A percentile compares a stretch with the other conserved stretches of the same genome.
These are phyloP conservation scores for Xenus cinereus DNA, from an alignment of 2,113 vertebrate genomes.

Conservation along the genomic window DNA sequence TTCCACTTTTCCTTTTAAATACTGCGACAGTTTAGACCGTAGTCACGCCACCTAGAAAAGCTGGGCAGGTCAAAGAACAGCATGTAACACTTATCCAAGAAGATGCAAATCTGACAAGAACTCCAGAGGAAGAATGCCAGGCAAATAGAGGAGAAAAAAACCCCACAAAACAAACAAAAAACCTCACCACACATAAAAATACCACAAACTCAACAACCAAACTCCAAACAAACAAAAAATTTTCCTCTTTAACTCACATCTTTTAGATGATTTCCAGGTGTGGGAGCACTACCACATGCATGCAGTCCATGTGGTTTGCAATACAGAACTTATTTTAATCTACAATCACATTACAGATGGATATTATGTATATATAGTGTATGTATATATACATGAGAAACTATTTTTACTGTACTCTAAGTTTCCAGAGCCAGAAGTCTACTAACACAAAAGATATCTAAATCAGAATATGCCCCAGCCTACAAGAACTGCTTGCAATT, in stretches of 20 bases:
- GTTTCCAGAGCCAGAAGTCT: neutral
- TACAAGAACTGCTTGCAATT: neutral
- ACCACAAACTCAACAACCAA: neutral
- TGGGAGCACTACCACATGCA: neutral
- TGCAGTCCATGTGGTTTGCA: neutral
- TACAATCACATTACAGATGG: neutral
- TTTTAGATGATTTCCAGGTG: neutral
- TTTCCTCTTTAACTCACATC: neutral
- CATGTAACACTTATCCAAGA: neutral
- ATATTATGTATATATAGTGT: neutral
- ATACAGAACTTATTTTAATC: neutral
- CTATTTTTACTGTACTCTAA: neutral
- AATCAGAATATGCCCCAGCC: neutral
- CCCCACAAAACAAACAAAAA: neutral
- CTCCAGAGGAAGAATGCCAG: neutral
- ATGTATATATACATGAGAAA: neutral
- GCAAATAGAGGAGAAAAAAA: neutral
- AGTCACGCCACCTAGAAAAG: neutral
- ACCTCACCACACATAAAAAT: neutral
- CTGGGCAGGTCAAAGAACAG: neutral
- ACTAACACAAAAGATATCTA: neutral
- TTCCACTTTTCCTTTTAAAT: neutral
- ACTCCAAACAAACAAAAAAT: neutral
- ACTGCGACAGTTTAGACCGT: neutral
- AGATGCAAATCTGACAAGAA: neutral